Percentiles rank a stretch among this genome's conserved stretches.
Conservation (phyloP, 2,888 invertebrate genomes). For the Acutogordius australiensis region DNA sequence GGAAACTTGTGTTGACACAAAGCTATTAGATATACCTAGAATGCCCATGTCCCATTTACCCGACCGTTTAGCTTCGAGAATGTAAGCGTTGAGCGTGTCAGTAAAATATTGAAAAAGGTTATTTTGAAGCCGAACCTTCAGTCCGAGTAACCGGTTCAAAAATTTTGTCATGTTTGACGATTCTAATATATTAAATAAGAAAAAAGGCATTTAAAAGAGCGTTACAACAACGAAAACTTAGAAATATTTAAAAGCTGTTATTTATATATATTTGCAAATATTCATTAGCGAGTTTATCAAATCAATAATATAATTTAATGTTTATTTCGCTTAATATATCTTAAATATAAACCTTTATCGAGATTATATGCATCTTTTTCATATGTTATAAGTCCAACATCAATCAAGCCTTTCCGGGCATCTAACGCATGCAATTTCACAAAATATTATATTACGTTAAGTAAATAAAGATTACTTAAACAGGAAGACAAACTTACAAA, state of each 20-base stretch:
- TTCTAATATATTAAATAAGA: not conserved
- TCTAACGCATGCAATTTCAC: too few species aligned
- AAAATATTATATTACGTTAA: too few species aligned
- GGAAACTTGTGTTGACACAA: too few species aligned
- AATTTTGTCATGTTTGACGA: conserved; percentile 82
- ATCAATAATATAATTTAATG: too few species aligned
- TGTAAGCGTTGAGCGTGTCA: conserved; percentile 62
- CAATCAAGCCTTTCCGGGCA: conserved; percentile 20
- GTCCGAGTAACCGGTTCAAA: conserved; percentile 72
- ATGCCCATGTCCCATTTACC: conserved; percentile 82
- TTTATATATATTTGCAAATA: too few species aligned
- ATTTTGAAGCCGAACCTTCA: conserved; percentile 87
- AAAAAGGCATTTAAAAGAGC: too few species aligned
- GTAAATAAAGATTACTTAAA: too few species aligned
- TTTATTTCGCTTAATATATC: too few species aligned
- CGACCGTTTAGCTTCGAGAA: conserved; percentile 63
- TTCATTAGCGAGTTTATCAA: too few species aligned
- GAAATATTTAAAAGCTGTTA: too few species aligned
- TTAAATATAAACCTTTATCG: conserved; percentile 12
- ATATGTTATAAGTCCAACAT: conserved; percentile 21
- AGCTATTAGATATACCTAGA: conserved; percentile 27
- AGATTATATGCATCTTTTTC: conserved; percentile 16
- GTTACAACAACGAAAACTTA: too few species aligned
- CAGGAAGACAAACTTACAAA: too few species aligned
- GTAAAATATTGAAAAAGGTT: conserved; percentile 85